Evolutionary conservation across 2,888 invertebrate species (phyloP), one percentile per base, ranked within the genome.

Genomic region (Drosophila borborema): DNA sequence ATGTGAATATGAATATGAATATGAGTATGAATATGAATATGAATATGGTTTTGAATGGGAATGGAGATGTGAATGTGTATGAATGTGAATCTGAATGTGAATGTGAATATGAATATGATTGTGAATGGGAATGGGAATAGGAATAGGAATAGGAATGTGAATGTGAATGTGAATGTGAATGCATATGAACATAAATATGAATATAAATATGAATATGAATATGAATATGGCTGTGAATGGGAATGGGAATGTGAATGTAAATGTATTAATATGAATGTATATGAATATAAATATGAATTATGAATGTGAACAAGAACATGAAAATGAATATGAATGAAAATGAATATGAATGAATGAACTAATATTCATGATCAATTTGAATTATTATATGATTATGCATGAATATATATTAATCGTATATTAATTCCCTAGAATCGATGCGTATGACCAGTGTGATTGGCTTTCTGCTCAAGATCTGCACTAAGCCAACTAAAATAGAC

Each of bases 391-490:
- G 12, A 31, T 31, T 49, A 18, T 49, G 12, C 18, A 12, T 43
- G n/a, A 10, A 10, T n/a, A 28, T 16, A 16, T 16, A 16, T 40
- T 5, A 6, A 7, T 3, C 14, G 4, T 2, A 5, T 40, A 40
- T 40, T 16, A 7, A 16, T 40, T 16, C 8, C 16, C 18, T 3
- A 91, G 91, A 92, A 77, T 82, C 92, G 0, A 45, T 92, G n/a
- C 84, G 92, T 0, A 38, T 92, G 28, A 83, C 88, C 41, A 81
- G 87, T 1, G 84, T 77, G 0, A 84, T 89, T 41, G 73, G 85
- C 0, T 79, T 85, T 46, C 69, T 84, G 2, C 74, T 87, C 8
- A 86, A 81, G 55, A 74, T 88, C 18, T 92, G 92, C 65, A 85
- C 85, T 0, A 81, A 77, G 23, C 20, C 70, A 12, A 82, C 75